These are phyloP conservation scores for Bombycilla garrulus DNA, from an alignment of 2,113 vertebrate species.

Conservation along the genomic window DNA sequence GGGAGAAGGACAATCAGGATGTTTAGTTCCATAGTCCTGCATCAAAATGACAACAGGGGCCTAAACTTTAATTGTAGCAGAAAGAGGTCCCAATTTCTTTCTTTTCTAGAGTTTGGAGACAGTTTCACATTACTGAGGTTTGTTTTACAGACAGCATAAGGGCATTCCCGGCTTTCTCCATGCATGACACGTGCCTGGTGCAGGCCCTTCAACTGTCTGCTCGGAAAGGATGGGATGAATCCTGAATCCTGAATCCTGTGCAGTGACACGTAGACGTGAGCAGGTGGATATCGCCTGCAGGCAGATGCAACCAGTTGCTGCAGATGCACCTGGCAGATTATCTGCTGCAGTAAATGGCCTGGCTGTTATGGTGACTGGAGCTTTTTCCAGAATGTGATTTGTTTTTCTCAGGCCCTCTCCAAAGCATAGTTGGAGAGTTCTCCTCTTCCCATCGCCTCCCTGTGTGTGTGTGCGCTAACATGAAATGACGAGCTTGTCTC, in stretches of 20 bases:
- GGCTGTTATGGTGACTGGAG: background rate
- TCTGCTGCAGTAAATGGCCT: background rate
- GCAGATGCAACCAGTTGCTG: background rate
- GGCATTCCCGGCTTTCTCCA: background rate
- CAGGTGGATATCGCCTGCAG: background rate
- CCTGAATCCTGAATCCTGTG: background rate
- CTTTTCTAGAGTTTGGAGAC: background rate
- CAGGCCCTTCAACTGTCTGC: background rate
- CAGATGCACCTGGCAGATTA: background rate
- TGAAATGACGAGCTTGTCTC: slow-evolving; percentile 53
- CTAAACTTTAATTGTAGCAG: background rate
- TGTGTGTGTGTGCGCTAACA: background rate
- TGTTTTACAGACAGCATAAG: background rate
- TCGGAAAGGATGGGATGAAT: background rate
- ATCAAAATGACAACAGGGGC: background rate
- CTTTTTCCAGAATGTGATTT: background rate
- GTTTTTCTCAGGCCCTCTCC: background rate
- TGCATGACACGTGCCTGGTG: background rate
- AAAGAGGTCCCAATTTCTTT: background rate
- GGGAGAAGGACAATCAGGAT: background rate
- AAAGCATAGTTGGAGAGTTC: background rate
- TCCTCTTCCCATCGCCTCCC: slow-evolving; percentile 2
- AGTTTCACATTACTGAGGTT: background rate
- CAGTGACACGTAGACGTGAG: background rate
- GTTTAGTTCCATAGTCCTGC: background rate